Evolutionary conservation across 2,888 invertebrate species (phyloP), one percentile per base, ranked within the genome.

Genomic region (Anoplius nigerrimus): DNA sequence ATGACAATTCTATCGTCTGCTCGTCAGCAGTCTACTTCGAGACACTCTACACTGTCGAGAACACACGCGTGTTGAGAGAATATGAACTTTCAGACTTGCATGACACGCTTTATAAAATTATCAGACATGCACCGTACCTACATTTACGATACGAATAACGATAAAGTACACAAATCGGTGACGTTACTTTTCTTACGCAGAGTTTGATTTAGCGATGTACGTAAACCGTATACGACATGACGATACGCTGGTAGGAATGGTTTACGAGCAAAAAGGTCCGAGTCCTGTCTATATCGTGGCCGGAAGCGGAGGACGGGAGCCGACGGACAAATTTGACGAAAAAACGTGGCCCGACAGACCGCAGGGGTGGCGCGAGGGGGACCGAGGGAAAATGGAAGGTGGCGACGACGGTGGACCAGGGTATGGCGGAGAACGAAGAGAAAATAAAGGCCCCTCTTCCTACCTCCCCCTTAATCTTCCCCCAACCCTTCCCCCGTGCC

Each of bases 261-360:
- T 71, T 66, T 73, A 70, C 70, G 66, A 72, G 73, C 52, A 69
- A 70, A 66, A 74, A 66, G 61, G 45, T 42, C 24, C 24, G 62
- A 60, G 18, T 43, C 15, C 16, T 59, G n/a, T 62, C 15, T 62
- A 8, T 24, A 18, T 53, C 46, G 57, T 27, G 51, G 69, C 16
- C 61, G 54, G 53, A 57, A 61, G 65, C 51, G 60, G 60, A 24
- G 59, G 58, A 65, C 51, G 57, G 62, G 69, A 45, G 65, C 56
- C 68, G 22, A 58, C 67, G 61, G 67, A 75, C 66, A 76, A 78
- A 79, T 79, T 73, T 70, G 46, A 60, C 69, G 65, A 77, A 73
- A 75, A 74, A 73, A 57, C 61, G 57, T 64, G 46, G 62, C 52
- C 60, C 59, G 63, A 46, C 60, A 70, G 70, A 66, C 66, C 70